Conservation (phyloP, 92 coral and sea anemone species). For the Epizoanthus scotinus region DNA sequence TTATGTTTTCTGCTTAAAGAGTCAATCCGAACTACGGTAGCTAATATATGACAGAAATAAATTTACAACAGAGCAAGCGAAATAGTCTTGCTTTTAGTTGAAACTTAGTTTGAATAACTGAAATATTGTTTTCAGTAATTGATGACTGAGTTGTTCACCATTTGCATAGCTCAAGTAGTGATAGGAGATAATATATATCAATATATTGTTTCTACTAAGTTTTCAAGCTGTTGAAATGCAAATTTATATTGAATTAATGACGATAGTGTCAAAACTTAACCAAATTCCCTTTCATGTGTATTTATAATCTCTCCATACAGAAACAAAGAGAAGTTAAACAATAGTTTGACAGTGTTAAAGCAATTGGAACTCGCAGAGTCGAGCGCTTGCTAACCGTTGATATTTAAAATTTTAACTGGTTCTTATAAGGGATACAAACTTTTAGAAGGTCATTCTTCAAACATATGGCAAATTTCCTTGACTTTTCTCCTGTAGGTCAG, state of each 20-base stretch:
- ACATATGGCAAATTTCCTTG: not conserved
- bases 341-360: slow-evolving; percentile 11
- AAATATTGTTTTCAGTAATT: too few species aligned
- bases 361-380: not conserved
- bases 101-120: too few species aligned
- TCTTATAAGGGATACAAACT: not conserved
- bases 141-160: too few species aligned
- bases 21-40: too few species aligned
- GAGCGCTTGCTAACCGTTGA: not conserved
- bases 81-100: too few species aligned
- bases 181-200: not conserved
- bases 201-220: too few species aligned
- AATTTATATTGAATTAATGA: slow-evolving; percentile 2
- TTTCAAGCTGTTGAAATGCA: not conserved
- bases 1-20: too few species aligned
- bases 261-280: not conserved
- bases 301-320: slow-evolving; percentile 17
- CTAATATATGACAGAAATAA: too few species aligned
- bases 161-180: not conserved
- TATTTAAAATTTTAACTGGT: too few species aligned
- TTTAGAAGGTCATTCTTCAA: not conserved
- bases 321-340: slow-evolving; percentile 9
- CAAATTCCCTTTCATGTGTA: not conserved
- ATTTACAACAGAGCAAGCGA: too few species aligned
- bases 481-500: slow-evolving; percentile 47